Conservation (phyloP, 2,888 invertebrate species). For the Heliconius cydno region DNA sequence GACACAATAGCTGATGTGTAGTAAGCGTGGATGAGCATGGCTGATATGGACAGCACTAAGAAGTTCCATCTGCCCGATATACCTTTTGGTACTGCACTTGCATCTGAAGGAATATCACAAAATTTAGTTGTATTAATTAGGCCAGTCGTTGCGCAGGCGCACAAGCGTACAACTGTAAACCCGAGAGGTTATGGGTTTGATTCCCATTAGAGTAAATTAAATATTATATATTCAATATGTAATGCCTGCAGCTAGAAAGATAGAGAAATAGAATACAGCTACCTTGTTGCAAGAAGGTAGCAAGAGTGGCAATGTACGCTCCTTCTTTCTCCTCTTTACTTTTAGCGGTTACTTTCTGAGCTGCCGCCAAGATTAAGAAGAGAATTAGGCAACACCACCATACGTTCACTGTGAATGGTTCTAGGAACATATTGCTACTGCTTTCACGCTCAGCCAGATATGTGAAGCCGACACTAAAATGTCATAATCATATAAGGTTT, state of each 20-base stretch:
- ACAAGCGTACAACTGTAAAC: background rate
- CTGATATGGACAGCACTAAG: constrained; percentile 64
- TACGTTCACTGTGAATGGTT: constrained; percentile 66
- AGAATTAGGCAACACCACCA: constrained; percentile 65
- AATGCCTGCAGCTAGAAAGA: too few species aligned
- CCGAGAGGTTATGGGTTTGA: too few species aligned
- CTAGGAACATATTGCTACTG: constrained; percentile 72
- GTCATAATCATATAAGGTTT: background rate
- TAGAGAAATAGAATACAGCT: background rate
- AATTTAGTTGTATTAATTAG: background rate
- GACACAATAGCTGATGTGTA: constrained; percentile 76
- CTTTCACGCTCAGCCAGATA: constrained; percentile 73
- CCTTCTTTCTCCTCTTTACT: constrained; percentile 62
- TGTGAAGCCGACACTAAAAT: constrained; percentile 68
- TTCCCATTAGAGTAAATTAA: too few species aligned
- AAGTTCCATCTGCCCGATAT: constrained; percentile 69
- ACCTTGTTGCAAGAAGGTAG: constrained; percentile 76
- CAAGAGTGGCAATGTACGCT: constrained; percentile 64
- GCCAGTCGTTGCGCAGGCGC: background rate
- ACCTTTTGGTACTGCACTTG: constrained; percentile 68
- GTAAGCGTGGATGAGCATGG: constrained; percentile 75
- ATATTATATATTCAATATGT: too few species aligned
- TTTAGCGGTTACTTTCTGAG: constrained; percentile 61
- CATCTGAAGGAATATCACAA: constrained; percentile 55
- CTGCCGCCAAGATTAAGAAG: constrained; percentile 58